A percentile compares a stretch with the other conserved stretches of the same genome.
Conservation (phyloP, 2,113 vertebrate species). For the Monopterus albus region DNA sequence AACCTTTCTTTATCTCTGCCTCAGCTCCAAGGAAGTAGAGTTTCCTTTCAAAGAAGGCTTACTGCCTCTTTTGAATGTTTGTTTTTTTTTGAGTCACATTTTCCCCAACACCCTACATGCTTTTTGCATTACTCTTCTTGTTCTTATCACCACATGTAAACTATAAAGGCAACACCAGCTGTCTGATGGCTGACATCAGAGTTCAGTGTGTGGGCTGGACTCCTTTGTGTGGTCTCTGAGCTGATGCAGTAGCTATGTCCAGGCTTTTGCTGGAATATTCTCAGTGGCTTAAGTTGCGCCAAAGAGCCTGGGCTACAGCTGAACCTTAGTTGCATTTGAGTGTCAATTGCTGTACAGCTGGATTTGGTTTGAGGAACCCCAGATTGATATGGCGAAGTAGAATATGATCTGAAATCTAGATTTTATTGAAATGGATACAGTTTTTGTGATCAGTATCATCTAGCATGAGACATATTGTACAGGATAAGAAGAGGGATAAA, state of each 20-base stretch:
- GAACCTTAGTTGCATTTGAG: not conserved
- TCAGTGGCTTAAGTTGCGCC: conserved; percentile 18
- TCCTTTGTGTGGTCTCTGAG: not conserved
- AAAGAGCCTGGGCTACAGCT: not conserved
- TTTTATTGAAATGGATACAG: too few species aligned
- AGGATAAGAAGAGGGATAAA: too few species aligned
- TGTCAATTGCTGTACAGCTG: too few species aligned
- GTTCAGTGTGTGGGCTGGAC: not conserved
- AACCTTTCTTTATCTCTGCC: not conserved
- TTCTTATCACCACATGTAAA: not conserved
- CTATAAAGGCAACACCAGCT: not conserved
- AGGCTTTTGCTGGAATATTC: conserved; percentile 19
- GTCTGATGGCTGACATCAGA: not conserved
- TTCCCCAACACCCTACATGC: not conserved
- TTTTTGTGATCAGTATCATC: too few species aligned
- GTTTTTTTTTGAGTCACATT: not conserved
- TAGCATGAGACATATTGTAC: too few species aligned
- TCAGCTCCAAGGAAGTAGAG: not conserved
- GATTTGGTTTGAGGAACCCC: conserved; percentile 1
- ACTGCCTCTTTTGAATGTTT: not conserved
- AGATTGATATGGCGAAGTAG: not conserved
- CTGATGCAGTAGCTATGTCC: not conserved
- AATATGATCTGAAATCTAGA: conserved; percentile 17
- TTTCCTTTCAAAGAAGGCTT: not conserved
- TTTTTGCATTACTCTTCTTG: not conserved